Percentiles rank a stretch among this genome's conserved stretches.
Conservation (phyloP, 1,140 invertebrate genomes). For the Drosophila pectinifera region DNA sequence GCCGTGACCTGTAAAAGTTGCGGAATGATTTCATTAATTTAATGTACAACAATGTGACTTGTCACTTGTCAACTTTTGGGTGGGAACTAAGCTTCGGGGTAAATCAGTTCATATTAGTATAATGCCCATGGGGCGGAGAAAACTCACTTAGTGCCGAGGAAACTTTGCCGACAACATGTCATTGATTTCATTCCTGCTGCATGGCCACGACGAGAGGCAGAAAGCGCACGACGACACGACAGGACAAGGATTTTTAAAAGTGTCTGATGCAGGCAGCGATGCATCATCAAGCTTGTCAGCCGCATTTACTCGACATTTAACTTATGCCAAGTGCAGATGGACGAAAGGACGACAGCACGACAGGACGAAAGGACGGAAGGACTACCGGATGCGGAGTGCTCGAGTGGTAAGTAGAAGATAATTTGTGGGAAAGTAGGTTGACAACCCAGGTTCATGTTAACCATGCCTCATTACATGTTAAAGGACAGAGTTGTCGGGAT, state of each 20-base stretch:
- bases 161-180: constrained; percentile 71
- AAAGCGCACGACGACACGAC: constrained; percentile 39
- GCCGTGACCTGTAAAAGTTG: constrained; percentile 44
- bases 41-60: constrained; percentile 79
- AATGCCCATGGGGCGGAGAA: constrained; percentile 31
- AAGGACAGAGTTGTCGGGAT: no score
- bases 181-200: constrained; percentile 70
- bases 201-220: constrained; percentile 36
- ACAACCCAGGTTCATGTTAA: not conserved
- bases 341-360: constrained; percentile 27
- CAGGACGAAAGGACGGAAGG: constrained; percentile 4
- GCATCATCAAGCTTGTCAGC: constrained; percentile 66
- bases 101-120: constrained; percentile 73
- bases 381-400: constrained; percentile 4
- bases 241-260: constrained; percentile 41
- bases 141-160: constrained; percentile 66
- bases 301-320: constrained; percentile 75
- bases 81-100: constrained; percentile 22
- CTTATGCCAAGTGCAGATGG: constrained; percentile 71
- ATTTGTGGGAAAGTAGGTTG: constrained; percentile 19
- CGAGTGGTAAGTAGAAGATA: constrained; percentile 7
- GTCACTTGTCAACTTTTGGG: constrained; percentile 79
- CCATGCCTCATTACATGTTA: no score
- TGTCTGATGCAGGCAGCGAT: constrained; percentile 49
- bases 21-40: constrained; percentile 77